Evolutionary conservation across 2,888 invertebrate genomes (phyloP).

Genomic region (Dryocosmus kuriphilus): DNA sequence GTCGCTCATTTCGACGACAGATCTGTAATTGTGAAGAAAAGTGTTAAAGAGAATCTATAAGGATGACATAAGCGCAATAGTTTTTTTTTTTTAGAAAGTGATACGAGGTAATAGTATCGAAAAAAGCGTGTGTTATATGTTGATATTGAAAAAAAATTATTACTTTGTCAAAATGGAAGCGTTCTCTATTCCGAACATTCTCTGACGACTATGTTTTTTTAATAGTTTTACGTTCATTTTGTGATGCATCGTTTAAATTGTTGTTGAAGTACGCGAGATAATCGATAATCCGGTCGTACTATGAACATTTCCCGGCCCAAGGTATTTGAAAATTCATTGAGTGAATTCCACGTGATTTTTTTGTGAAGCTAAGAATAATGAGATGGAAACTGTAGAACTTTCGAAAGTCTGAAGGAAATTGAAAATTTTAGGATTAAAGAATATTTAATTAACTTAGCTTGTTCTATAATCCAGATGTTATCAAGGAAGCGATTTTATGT

Average conservation of each 20-base stretch:
- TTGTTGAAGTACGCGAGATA: not conserved
- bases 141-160: not conserved
- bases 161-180: not conserved
- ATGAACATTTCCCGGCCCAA: not conserved
- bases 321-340: not conserved
- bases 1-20: not conserved
- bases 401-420: not conserved
- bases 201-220: not conserved
- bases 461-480: not conserved
- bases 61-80: not conserved
- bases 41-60: not conserved
- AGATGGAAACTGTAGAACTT: not conserved
- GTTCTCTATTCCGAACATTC: not conserved
- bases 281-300: constrained; percentile 18
- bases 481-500: not conserved
- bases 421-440: not conserved
- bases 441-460: not conserved
- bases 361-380: not conserved
- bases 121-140: not conserved
- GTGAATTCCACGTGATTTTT: not conserved
- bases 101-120: not conserved
- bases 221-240: not conserved
- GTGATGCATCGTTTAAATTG: not conserved
- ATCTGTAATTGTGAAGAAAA: constrained; percentile 10
- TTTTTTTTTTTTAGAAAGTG: not conserved